A percentile compares a stretch with the other conserved stretches of the same genome.
Evolutionary conservation across 1,140 invertebrate species (phyloP).

Genomic region (Venustaconcha ellipsiformis): DNA sequence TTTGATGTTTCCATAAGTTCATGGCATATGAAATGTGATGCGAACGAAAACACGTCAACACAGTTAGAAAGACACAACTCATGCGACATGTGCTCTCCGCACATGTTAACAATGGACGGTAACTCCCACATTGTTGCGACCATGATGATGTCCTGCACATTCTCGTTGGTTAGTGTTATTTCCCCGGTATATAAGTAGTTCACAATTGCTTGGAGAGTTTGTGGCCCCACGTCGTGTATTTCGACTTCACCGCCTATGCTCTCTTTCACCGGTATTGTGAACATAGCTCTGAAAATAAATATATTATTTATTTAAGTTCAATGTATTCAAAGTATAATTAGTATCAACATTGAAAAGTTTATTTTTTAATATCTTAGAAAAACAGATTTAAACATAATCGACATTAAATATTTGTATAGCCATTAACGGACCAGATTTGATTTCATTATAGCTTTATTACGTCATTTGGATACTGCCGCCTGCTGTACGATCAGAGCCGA

Average conservation of each 20-base stretch:
- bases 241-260: constrained; percentile 31
- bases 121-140: constrained; percentile 56
- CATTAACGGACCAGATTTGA: too few relatives aligned
- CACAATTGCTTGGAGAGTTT: constrained; percentile 37
- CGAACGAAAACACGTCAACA: constrained; percentile 50
- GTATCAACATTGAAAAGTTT: background rate
- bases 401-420: too few relatives aligned
- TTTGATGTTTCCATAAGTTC: constrained; percentile 36
- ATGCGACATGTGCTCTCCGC: constrained; percentile 45
- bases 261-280: constrained; percentile 51
- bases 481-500: too few relatives aligned
- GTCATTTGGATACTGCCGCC: too few relatives aligned
- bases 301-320: background rate
- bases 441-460: too few relatives aligned
- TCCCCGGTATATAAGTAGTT: constrained; percentile 52
- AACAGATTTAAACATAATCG: too few relatives aligned
- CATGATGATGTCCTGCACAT: constrained; percentile 53
- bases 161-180: constrained; percentile 48
- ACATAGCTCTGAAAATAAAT: constrained; percentile 56
- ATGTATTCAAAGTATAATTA: background rate
- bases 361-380: too few relatives aligned
- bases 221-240: constrained; percentile 39
- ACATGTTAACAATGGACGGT: constrained; percentile 39
- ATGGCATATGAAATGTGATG: constrained; percentile 38
- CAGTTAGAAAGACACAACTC: constrained; percentile 47